A percentile compares a stretch with the other conserved stretches of the same genome.
phyloP scores from a whole-genome alignment of 2,113 vertebrate species.

The Danio rerio region DNA sequence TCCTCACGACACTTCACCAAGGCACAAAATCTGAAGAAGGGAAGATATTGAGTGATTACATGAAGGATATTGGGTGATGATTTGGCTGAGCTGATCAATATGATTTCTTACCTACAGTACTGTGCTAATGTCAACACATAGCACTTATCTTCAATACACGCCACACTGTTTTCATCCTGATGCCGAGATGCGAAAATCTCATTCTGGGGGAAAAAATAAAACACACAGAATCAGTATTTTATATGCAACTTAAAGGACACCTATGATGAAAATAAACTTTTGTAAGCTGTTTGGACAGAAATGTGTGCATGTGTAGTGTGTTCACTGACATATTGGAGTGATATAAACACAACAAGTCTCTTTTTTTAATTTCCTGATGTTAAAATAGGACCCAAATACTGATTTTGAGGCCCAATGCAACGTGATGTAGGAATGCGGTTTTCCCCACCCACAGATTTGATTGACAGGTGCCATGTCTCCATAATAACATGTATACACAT shows the following conservation, averaged over 20 bases:
- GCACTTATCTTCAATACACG: conserved; percentile 99
- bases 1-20: conserved; percentile 94
- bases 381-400: too few relatives aligned
- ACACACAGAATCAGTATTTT: conserved; percentile 41
- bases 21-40: conserved; percentile 92
- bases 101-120: conserved; percentile 91
- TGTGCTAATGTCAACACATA: conserved; percentile 97
- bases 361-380: too few relatives aligned
- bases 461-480: too few relatives aligned
- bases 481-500: too few relatives aligned
- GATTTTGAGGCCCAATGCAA: too few relatives aligned
- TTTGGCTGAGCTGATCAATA: background rate
- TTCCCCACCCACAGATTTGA: too few relatives aligned
- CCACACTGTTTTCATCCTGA: conserved; percentile 98
- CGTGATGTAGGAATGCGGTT: too few relatives aligned
- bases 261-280: background rate
- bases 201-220: conserved; percentile 78
- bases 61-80: background rate
- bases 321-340: too few relatives aligned
- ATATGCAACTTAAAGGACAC: background rate
- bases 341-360: too few relatives aligned
- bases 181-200: conserved; percentile 97
- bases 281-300: too few relatives aligned
- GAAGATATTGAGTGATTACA: background rate
- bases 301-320: too few relatives aligned